Conservation (phyloP, 2,113 vertebrate genomes). For the Myxocyprinus asiaticus region DNA sequence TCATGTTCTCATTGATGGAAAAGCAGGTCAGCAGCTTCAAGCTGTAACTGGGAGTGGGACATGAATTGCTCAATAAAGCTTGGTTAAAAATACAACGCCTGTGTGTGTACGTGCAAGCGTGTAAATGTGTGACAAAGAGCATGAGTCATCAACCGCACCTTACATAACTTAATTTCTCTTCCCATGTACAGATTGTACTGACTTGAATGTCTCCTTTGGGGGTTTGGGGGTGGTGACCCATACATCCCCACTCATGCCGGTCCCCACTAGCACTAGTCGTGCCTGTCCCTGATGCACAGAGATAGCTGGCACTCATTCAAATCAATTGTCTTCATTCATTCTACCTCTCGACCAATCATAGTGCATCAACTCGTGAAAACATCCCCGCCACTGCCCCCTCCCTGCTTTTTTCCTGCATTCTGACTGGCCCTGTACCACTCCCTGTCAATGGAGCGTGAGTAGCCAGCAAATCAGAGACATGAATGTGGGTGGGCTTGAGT, state of each 20-base stretch:
- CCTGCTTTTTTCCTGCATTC: background rate
- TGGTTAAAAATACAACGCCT: slow-evolving; percentile 44
- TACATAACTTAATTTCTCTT: slow-evolving; percentile 47
- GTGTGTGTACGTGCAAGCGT: slow-evolving; percentile 18
- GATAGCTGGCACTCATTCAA: slow-evolving; percentile 40
- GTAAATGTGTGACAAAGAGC: slow-evolving; percentile 30
- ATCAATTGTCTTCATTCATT: slow-evolving; percentile 46
- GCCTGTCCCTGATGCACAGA: slow-evolving; percentile 35
- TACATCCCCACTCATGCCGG: background rate
- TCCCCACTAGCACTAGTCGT: background rate
- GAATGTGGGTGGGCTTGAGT: background rate
- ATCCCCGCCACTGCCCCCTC: background rate
- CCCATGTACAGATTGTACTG: slow-evolving; percentile 25
- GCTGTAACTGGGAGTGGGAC: slow-evolving; percentile 43
- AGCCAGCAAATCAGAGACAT: background rate
- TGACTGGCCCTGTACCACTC: background rate
- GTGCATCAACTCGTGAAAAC: background rate
- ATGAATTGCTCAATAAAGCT: slow-evolving; percentile 34
- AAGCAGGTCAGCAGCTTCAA: slow-evolving; percentile 35
- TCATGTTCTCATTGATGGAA: background rate
- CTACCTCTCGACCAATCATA: slow-evolving; percentile 23
- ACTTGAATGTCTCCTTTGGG: background rate
- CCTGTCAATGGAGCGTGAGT: background rate
- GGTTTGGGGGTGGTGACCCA: background rate
- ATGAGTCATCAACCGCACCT: slow-evolving; percentile 50